A percentile compares a stretch with the other conserved stretches of the same genome.
These are phyloP conservation scores for Phyllotreta cruciferae DNA, from an alignment of 2,888 invertebrate species.

Conservation along the genomic window DNA sequence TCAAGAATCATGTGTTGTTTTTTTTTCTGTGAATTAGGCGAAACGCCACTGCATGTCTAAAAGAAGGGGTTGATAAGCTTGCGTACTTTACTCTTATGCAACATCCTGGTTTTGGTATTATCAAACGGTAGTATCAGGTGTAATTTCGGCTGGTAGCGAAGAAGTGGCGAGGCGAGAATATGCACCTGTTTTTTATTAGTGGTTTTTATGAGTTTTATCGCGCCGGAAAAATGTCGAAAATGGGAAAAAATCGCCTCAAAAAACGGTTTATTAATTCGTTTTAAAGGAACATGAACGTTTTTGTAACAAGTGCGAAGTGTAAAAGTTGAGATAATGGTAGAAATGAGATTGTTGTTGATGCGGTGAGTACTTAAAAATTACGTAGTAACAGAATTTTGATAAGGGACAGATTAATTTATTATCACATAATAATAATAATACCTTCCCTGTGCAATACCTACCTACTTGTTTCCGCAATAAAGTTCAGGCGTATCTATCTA, in stretches of 20 bases:
- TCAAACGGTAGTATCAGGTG: slow-evolving; percentile 38
- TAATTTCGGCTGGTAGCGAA: slow-evolving; percentile 39
- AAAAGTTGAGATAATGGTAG: slow-evolving; percentile 26
- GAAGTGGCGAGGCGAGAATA: no score
- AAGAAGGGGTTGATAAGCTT: slow-evolving; percentile 51
- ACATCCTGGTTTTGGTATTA: slow-evolving; percentile 34
- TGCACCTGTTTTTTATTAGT: slow-evolving; percentile 11
- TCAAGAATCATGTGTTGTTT: no score
- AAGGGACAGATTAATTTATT: no score
- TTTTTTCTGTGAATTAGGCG: slow-evolving; percentile 21
- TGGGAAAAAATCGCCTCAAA: neutral
- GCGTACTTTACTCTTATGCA: slow-evolving; percentile 43
- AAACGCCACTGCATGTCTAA: slow-evolving; percentile 35
- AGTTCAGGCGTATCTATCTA: no score
- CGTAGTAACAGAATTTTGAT: no score
- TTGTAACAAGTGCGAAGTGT: slow-evolving; percentile 1
- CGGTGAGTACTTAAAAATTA: slow-evolving; percentile 35
- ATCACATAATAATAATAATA: neutral
- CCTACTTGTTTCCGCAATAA: no score
- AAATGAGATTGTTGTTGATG: slow-evolving; percentile 37
- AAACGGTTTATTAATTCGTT: neutral
- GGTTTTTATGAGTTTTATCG: neutral
- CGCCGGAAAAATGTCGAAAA: neutral
- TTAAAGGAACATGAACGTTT: neutral
- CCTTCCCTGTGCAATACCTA: neutral